Base-by-base conservation (phyloP, 64 coral and sea anemone species). In the Stichodactyla mertensii region DNA sequence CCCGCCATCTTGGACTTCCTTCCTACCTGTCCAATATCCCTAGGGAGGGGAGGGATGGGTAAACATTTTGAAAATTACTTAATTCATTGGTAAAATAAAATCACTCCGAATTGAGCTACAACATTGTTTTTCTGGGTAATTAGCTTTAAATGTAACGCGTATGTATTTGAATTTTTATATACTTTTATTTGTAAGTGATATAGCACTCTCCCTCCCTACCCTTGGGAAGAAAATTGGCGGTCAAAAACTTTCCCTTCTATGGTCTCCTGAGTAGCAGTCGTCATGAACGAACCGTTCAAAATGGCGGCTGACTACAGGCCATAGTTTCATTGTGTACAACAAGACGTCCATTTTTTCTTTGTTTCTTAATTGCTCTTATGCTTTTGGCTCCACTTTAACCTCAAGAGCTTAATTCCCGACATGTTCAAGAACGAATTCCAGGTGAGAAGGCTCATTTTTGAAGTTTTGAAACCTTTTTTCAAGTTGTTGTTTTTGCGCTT, bases 381-480 rank as follows among this genome's bases (percentile, higher is more conserved):
- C 19, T 36, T 61, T 7, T 61, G 24, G 53, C 12, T 23, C 10
- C 55, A 12, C 6, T 52, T 61, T 31, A 31, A 28, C 31, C 7
- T 23, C 83, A 85, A 55, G 13, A 59, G n/a, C 13, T 31, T 24
- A 85, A 28, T 54, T 52, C 18, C 64, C n/a, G 20, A 85, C 83
- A 85, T 96, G 94, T 96, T 96, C 58, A 96, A 96, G 86, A 89
- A 96, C 89, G 91, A 93, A 83, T 96, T 96, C 71, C 94, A 96
- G 74, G 94, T 96, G 77, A 85, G 59, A 14, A 51, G 20, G 28
- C 10, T 77, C 56, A 19, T 18, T 80, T 86, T 52, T 52, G 54
- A 79, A 16, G 28, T 78, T 62, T 28, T 61, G 54, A 82, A 82
- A 54, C 80, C 55, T 57, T 82, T 82, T 81, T 82, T 52, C 2